A percentile compares a stretch with the other conserved stretches of the same genome.
Conservation (phyloP, 2,113 vertebrate genomes). For the Ammodramus savannarum region DNA sequence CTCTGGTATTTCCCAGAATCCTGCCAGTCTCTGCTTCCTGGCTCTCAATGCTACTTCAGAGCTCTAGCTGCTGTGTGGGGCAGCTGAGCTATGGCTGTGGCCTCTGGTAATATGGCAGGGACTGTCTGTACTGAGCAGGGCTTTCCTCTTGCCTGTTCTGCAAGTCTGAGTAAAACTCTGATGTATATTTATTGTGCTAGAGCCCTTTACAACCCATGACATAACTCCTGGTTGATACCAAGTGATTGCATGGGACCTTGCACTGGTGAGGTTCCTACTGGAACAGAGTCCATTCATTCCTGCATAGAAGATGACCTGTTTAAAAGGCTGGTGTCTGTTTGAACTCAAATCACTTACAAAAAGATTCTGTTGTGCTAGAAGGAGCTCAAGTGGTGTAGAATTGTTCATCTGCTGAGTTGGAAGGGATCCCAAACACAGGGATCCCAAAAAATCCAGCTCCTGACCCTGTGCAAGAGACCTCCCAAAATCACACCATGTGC, state of each 20-base stretch:
- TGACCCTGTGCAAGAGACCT: not conserved
- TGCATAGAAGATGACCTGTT: not conserved
- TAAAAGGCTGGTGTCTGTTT: not conserved
- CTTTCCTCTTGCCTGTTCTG: not conserved
- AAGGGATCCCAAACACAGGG: not conserved
- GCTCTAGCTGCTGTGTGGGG: not conserved
- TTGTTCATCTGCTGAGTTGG: not conserved
- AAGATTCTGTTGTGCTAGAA: not conserved
- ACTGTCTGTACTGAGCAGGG: not conserved
- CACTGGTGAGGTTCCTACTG: not conserved
- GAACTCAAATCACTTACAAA: not conserved
- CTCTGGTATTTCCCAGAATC: not conserved
- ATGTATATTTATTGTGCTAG: not conserved
- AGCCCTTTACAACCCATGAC: not conserved
- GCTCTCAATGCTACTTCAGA: not conserved
- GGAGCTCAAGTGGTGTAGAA: not conserved
- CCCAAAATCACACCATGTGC: not conserved
- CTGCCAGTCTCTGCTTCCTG: not conserved
- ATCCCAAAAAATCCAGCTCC: not conserved
- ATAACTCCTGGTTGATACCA: not conserved
- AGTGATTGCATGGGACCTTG: not conserved
- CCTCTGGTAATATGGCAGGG: not conserved
- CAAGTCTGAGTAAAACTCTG: not conserved
- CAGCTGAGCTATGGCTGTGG: not conserved
- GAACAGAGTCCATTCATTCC: not conserved